These are phyloP conservation scores for Rynchops niger DNA, from an alignment of 2,113 vertebrate genomes.

Conservation along the genomic window DNA sequence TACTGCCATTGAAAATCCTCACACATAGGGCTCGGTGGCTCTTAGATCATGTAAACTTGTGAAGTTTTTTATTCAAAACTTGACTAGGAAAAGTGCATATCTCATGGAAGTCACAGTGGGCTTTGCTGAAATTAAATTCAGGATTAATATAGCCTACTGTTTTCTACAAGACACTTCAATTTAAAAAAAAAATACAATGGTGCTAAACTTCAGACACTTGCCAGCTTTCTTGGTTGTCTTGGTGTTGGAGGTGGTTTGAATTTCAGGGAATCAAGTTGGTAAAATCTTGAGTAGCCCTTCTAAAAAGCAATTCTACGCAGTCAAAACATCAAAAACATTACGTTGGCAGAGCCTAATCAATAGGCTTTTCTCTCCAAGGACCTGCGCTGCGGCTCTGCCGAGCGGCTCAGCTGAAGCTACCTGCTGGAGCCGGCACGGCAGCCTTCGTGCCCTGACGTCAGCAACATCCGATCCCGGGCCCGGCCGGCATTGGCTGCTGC, in stretches of 20 bases:
- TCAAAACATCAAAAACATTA: not conserved
- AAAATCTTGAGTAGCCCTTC: not conserved
- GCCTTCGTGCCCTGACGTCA: conserved; percentile 27
- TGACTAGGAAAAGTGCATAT: not conserved
- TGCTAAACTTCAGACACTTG: not conserved
- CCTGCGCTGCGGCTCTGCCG: conserved; percentile 6
- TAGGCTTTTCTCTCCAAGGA: not conserved
- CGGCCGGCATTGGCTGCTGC: conserved; percentile 67
- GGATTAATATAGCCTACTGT: not conserved
- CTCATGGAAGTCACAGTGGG: not conserved
- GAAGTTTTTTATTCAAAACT: not conserved
- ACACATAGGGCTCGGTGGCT: not conserved
- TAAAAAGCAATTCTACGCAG: not conserved
- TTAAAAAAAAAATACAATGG: not conserved
- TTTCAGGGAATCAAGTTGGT: not conserved
- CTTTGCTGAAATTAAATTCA: not conserved
- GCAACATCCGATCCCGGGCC: conserved; percentile 25
- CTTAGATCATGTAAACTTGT: not conserved
- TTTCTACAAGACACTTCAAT: not conserved
- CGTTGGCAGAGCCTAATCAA: not conserved
- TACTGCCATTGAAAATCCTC: not conserved
- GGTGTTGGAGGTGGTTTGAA: not conserved
- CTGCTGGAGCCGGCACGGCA: conserved; percentile 49
- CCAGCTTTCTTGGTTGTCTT: not conserved
- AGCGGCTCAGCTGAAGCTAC: conserved; percentile 28